Evolutionary conservation across 2,888 invertebrate genomes (phyloP), one percentile per base, ranked within the genome.

Genomic region (Nezara viridula): DNA sequence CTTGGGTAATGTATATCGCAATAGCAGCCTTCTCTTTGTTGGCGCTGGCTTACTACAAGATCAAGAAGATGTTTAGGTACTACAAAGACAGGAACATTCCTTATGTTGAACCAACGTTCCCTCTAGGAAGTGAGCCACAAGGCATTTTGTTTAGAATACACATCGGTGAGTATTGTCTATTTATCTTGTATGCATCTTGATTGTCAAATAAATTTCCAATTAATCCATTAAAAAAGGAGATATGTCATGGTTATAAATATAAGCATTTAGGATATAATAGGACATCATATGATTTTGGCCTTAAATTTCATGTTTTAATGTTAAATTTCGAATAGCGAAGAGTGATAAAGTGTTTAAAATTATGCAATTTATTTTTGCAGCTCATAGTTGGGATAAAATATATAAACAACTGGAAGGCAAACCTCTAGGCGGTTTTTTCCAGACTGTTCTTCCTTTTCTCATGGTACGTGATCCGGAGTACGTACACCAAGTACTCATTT

Each of bases 391-490:
- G 86, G 66, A 55, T 32, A 50, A 44, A 60, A 86, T 89, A 14
- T 89, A 89, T 32, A 37, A 86, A 27, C 14, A 89, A 50, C 49
- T 89, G 37, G 66, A 52, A 40, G 47, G 44, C 4, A 86, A 89
- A 40, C 86, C 52, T n/a, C 1, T 89, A 9, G 89, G 89, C n/a
- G 89, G 89, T 16, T 86, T 89, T 47, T 89, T 44, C 24, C 37
- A 50, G 32, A 73, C n/a, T 24, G 40, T 32, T n/a, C 52, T 86
- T 3, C 90, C 90, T 0, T 87, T 88, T 37, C 12, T 88, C 19
- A 87, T 88, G 86, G 37, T 90, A 19, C 37, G 73, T 5, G 88
- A 88, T 37, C 90, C 90, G 2, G 88, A 88, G 32, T 88, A 85
- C 47, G 50, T 90, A 0, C 3, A 88, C 7, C 73, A 66, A 32